A percentile compares a stretch with the other conserved stretches of the same genome.
Evolutionary conservation across 2,888 invertebrate species (phyloP).

Genomic region (Lymantria dispar): DNA sequence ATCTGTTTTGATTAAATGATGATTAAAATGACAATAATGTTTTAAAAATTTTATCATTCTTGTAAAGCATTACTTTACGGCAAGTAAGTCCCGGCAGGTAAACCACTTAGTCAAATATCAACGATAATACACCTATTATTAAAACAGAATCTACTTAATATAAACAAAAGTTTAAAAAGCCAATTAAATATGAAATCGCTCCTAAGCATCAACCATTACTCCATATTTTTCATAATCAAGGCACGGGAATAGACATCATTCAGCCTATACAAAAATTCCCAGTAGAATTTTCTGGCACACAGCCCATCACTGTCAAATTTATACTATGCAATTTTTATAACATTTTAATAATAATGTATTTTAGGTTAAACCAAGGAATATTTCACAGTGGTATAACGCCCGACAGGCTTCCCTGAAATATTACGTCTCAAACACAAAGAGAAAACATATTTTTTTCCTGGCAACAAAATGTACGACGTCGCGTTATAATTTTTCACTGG

Average conservation of each 20-base stretch:
- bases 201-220: conserved; percentile 2
- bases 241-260: conserved; percentile 17
- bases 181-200: background rate
- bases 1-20: conserved; percentile 32
- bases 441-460: conserved; percentile 47
- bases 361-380: conserved; percentile 30
- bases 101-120: no score
- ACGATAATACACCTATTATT: no score
- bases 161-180: no score
- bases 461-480: conserved; percentile 41
- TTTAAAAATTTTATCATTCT: no score
- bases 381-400: conserved; percentile 22
- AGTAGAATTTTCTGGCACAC: conserved; percentile 15
- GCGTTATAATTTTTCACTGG: conserved; percentile 59
- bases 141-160: no score
- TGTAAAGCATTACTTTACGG: no score
- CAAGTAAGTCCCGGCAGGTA: no score
- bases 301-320: conserved; percentile 39
- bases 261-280: conserved; percentile 11
- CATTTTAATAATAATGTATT: conserved; percentile 37
- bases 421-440: conserved; percentile 53
- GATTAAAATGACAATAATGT: no score
- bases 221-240: conserved; percentile 1
- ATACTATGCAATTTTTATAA: conserved; percentile 30
- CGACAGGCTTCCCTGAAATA: conserved; percentile 42